These are phyloP conservation scores for Dasysyrphus albostriatus DNA, from an alignment of 2,888 invertebrate genomes.

Conservation along the genomic window DNA sequence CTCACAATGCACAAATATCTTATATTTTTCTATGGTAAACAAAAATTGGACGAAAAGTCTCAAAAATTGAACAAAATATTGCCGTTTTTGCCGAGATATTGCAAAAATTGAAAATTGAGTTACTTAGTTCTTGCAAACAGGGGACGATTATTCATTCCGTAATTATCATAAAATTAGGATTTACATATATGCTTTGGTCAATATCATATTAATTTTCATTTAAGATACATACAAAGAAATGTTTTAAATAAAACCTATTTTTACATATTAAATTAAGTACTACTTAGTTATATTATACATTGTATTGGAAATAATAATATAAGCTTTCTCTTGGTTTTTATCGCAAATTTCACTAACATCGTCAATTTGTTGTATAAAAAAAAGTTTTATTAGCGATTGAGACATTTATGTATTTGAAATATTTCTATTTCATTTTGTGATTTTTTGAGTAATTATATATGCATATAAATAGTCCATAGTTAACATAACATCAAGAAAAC, in stretches of 20 bases:
- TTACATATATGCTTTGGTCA: conserved; percentile 58
- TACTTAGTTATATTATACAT: background rate
- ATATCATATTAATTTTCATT: conserved; percentile 30
- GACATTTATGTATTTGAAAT: conserved; percentile 7
- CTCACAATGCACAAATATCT: too few relatives aligned
- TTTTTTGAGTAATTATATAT: conserved; percentile 36
- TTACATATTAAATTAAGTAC: conserved; percentile 32
- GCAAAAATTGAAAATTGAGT: too few relatives aligned
- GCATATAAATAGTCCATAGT: conserved; percentile 46
- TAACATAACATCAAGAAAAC: background rate
- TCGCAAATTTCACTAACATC: conserved; percentile 3
- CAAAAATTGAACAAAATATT: too few relatives aligned
- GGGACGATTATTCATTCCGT: conserved; percentile 28
- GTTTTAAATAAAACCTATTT: conserved; percentile 29
- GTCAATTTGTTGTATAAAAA: background rate
- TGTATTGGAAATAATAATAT: conserved; percentile 2
- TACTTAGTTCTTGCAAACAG: too few relatives aligned
- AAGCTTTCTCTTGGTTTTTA: conserved; percentile 4
- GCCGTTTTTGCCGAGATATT: too few relatives aligned
- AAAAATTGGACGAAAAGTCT: too few relatives aligned
- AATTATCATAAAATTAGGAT: conserved; percentile 17
- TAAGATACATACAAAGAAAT: conserved; percentile 21
- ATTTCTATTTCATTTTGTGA: conserved; percentile 28
- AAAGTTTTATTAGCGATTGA: conserved; percentile 29
- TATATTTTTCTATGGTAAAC: too few relatives aligned